Conservation (phyloP, 2,797 vertebrate genomes). For the Prionace glauca region DNA sequence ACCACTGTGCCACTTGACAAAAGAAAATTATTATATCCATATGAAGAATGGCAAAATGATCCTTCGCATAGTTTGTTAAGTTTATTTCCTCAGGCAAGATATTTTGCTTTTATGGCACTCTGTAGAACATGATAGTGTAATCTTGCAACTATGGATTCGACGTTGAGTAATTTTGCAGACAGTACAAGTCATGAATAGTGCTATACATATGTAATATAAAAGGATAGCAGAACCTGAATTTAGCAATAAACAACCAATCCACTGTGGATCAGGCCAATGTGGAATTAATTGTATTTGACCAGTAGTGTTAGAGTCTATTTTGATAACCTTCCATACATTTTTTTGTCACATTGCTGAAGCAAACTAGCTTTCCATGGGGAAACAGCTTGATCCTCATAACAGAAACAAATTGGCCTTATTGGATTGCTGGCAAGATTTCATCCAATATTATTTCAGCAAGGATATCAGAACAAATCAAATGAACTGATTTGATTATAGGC, state of each 20-base stretch:
- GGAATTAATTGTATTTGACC: conserved; percentile 39
- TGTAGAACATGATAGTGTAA: background rate
- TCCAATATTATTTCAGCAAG: conserved; percentile 39
- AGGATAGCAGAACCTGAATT: conserved; percentile 33
- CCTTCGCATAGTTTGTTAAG: background rate
- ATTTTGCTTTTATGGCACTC: conserved; percentile 39
- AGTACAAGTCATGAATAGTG: conserved; percentile 33
- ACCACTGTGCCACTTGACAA: background rate
- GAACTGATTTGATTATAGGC: conserved; percentile 26
- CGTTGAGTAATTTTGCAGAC: conserved; percentile 35
- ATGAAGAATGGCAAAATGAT: background rate
- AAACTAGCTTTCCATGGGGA: conserved; percentile 39
- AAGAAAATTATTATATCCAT: background rate
- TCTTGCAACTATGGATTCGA: conserved; percentile 35
- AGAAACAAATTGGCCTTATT: conserved; percentile 38
- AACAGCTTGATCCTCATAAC: conserved; percentile 37
- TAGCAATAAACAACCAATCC: conserved; percentile 33
- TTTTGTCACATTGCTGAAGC: conserved; percentile 40
- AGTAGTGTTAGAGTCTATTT: conserved; percentile 40
- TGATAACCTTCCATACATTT: conserved; percentile 39
- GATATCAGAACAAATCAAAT: conserved; percentile 35
- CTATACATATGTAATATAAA: conserved; percentile 38
- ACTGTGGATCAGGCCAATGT: conserved; percentile 37
- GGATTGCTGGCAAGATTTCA: conserved; percentile 40
- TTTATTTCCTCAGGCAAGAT: background rate